Conservation (phyloP, 2,888 invertebrate species). For the Osedax frankpressi region DNA sequence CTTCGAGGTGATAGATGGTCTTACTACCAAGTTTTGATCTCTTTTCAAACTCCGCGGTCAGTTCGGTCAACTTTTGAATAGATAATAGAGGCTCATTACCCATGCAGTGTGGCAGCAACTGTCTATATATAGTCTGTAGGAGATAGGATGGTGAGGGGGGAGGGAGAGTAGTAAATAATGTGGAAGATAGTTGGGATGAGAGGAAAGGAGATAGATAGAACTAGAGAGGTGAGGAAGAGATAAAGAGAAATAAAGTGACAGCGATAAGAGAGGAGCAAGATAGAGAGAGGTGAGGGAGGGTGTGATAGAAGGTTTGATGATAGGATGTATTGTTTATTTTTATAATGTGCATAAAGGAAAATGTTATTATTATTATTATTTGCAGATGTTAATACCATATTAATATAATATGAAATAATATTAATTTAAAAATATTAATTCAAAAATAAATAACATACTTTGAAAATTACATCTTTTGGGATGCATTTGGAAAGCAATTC, state of each 20-base stretch:
- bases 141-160: neutral
- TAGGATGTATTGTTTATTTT: too few relatives aligned
- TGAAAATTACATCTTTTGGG: conserved; percentile 76
- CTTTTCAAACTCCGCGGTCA: conserved; percentile 82
- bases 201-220: neutral
- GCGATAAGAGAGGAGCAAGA: too few relatives aligned
- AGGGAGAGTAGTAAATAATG: neutral
- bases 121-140: neutral
- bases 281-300: too few relatives aligned
- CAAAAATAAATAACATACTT: conserved; percentile 45
- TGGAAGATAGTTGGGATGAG: neutral
- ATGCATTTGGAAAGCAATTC: conserved; percentile 86
- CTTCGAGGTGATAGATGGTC: conserved; percentile 88
- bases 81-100: conserved; percentile 73
- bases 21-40: conserved; percentile 63
- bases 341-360: too few relatives aligned
- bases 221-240: too few relatives aligned
- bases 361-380: too few relatives aligned
- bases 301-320: too few relatives aligned
- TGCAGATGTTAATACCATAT: too few relatives aligned
- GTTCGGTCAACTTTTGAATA: conserved; percentile 72
- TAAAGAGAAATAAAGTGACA: too few relatives aligned
- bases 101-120: conserved; percentile 44
- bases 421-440: too few relatives aligned
- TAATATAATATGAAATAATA: too few relatives aligned